phyloP scores from a whole-genome alignment of 2,113 vertebrate species.

The Brevimyrus niger region DNA sequence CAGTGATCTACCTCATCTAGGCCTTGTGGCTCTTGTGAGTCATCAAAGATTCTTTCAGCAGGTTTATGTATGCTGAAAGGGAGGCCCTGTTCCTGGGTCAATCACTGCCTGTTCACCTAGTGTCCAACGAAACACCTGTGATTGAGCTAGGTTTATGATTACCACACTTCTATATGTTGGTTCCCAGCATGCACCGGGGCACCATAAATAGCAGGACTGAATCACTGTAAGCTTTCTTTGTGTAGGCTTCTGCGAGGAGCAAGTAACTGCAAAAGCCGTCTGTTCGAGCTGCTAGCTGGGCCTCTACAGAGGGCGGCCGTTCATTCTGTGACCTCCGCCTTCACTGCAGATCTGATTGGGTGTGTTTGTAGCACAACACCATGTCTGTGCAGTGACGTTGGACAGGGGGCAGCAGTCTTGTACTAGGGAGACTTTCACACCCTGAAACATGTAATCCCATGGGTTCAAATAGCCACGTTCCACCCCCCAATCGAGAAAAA shows the following conservation, averaged over 20 bases:
- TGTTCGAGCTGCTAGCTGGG: constrained; percentile 16
- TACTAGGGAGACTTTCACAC: neutral
- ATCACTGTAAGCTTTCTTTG: constrained; percentile 47
- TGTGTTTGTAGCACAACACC: constrained; percentile 39
- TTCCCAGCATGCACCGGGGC: constrained; percentile 27
- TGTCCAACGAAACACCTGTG: constrained; percentile 34
- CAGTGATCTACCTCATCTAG: neutral
- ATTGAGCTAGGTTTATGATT: constrained; percentile 27
- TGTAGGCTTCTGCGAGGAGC: constrained; percentile 38
- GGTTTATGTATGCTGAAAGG: constrained; percentile 61
- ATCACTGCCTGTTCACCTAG: constrained; percentile 54
- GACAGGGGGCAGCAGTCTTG: constrained; percentile 26
- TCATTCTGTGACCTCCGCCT: neutral
- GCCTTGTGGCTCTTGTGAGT: neutral
- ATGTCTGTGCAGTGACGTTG: constrained; percentile 38
- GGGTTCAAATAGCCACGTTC: neutral
- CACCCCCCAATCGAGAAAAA: constrained; percentile 25
- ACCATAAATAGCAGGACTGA: constrained; percentile 46
- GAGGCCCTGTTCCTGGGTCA: constrained; percentile 45
- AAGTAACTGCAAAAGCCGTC: constrained; percentile 23
- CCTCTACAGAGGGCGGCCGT: neutral
- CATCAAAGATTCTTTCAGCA: constrained; percentile 46
- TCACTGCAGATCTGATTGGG: neutral
- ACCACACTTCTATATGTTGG: constrained; percentile 28
- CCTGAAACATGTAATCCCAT: constrained; percentile 17